These are phyloP conservation scores for Thermophis baileyi DNA, from an alignment of 2,113 vertebrate species.

Conservation along the genomic window DNA sequence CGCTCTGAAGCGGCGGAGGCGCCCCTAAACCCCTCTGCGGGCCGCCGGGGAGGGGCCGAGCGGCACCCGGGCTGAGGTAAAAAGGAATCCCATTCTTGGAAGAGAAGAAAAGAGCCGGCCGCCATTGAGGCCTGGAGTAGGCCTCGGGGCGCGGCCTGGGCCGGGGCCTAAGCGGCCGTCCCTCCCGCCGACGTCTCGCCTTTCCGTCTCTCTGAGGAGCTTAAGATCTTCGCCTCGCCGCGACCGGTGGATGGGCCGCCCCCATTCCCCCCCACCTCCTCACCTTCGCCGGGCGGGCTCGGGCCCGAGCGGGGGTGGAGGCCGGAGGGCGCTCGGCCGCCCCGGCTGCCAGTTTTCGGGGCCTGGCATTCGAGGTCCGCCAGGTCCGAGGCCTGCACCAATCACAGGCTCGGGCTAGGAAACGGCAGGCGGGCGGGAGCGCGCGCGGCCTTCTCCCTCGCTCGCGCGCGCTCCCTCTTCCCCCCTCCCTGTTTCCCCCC, in stretches of 20 bases:
- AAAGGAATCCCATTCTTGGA: background rate
- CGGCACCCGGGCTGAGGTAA: background rate
- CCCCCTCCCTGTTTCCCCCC: slow-evolving; percentile 10
- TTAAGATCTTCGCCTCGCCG: background rate
- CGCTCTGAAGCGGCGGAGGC: background rate
- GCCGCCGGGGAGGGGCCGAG: too few relatives aligned
- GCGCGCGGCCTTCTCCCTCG: slow-evolving; percentile 74
- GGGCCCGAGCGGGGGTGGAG: background rate
- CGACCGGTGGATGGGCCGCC: background rate
- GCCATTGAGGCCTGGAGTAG: background rate
- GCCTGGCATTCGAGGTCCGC: slow-evolving; percentile 45
- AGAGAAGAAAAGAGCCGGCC: background rate
- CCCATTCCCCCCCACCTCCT: background rate
- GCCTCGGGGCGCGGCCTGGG: slow-evolving; percentile 36
- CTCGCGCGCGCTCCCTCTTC: background rate
- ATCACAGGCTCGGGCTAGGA: slow-evolving; percentile 71
- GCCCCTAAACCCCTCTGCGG: background rate
- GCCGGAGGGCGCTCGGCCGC: slow-evolving; percentile 16
- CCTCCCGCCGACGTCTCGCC: background rate
- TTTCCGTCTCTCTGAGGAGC: background rate
- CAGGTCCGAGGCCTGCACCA: slow-evolving; percentile 76
- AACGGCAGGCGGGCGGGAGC: slow-evolving; percentile 67
- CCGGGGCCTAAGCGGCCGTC: slow-evolving; percentile 9
- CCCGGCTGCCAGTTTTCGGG: slow-evolving; percentile 26
- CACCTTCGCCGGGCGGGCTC: slow-evolving; percentile 18